A percentile compares a stretch with the other conserved stretches of the same genome.
Conservation (phyloP, 1,140 invertebrate species). For the Ectropis grisescens region DNA sequence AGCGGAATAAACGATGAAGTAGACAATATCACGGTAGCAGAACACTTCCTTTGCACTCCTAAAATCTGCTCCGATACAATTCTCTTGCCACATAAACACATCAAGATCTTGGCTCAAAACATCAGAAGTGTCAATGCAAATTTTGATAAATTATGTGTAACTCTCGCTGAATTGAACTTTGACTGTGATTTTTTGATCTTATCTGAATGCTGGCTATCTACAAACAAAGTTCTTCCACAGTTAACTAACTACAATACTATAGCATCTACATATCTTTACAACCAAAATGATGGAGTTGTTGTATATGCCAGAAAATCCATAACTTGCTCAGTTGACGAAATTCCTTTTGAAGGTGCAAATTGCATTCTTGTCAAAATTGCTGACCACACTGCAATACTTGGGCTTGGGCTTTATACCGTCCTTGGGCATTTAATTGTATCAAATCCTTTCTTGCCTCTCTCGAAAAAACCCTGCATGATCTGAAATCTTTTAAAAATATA, state of each 20-base stretch:
- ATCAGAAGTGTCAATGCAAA: neutral
- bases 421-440: conserved; percentile 4
- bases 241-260: neutral
- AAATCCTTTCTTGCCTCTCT: conserved; percentile 8
- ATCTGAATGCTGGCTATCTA: neutral
- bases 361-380: conserved; percentile 5
- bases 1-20: too few relatives aligned
- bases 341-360: conserved; percentile 1
- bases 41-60: too few relatives aligned
- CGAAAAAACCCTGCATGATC: neutral
- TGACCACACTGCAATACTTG: conserved; percentile 2
- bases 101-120: conserved; percentile 1
- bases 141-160: neutral
- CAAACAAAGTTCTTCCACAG: neutral
- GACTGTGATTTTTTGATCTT: neutral
- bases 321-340: conserved; percentile 3
- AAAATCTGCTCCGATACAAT: too few relatives aligned
- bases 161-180: too few relatives aligned
- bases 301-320: conserved; percentile 3
- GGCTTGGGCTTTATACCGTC: conserved; percentile 7
- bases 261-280: neutral
- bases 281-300: conserved; percentile 11
- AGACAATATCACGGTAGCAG: too few relatives aligned
- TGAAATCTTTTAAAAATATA: conserved; percentile 4
- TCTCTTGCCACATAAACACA: too few relatives aligned